Evolutionary conservation across 1,140 invertebrate species (phyloP).

Genomic region (Temnothorax nylanderi): DNA sequence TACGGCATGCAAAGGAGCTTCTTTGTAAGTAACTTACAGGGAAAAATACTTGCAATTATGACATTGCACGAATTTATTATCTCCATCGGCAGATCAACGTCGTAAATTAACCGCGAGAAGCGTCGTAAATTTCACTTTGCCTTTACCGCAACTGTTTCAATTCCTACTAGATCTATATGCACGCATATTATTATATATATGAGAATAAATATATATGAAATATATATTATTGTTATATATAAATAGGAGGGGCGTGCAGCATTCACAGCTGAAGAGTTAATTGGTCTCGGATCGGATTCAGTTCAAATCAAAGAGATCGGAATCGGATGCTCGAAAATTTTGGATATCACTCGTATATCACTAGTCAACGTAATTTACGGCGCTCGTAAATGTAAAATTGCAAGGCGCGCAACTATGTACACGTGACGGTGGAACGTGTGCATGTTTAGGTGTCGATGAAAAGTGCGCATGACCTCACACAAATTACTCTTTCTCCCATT

Average conservation of each 20-base stretch:
- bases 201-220: neutral
- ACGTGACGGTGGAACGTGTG: neutral
- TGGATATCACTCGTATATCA: neutral
- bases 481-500: neutral
- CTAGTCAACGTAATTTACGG: constrained; percentile 12
- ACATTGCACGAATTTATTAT: neutral
- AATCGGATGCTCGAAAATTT: neutral
- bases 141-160: neutral
- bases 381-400: neutral
- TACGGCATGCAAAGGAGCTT: neutral
- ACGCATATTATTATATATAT: constrained; percentile 2
- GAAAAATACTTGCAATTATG: neutral
- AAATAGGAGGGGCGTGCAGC: neutral
- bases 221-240: neutral
- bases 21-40: neutral
- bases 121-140: constrained; percentile 1
- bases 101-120: neutral
- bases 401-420: neutral
- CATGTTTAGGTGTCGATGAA: neutral
- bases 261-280: neutral
- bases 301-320: neutral
- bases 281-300: neutral
- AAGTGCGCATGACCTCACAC: neutral
- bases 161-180: neutral
- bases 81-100: neutral